phyloP scores from a whole-genome alignment of 2,113 vertebrate genomes.

The Mustela lutreola region DNA sequence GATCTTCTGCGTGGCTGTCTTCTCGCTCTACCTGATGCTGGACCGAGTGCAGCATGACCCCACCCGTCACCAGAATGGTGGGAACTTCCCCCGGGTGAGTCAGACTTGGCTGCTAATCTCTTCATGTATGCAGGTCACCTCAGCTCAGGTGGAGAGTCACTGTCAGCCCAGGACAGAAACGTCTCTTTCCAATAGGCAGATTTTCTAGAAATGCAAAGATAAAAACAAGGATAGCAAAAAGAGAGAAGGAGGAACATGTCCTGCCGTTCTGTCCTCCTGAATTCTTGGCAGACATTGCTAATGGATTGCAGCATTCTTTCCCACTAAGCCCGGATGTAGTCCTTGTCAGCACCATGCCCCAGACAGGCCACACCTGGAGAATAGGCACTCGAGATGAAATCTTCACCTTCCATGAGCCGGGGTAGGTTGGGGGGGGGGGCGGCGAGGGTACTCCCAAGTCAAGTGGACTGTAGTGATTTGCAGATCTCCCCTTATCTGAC shows the following conservation, averaged over 20 bases:
- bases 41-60: conserved; percentile 98
- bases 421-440: too few species aligned
- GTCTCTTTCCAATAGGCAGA: not conserved
- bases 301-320: not conserved
- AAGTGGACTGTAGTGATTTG: not conserved
- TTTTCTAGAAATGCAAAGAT: not conserved
- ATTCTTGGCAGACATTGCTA: not conserved
- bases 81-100: conserved; percentile 97
- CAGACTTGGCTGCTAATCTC: not conserved
- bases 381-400: not conserved
- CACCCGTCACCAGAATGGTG: conserved; percentile 92
- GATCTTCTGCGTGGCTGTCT: conserved; percentile 99
- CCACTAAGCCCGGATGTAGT: not conserved
- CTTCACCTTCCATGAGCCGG: not conserved
- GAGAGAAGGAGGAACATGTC: too few species aligned
- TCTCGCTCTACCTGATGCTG: conserved; percentile 99
- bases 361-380: not conserved
- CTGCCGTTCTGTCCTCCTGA: not conserved
- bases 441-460: not conserved
- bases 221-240: not conserved
- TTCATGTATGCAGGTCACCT: not conserved
- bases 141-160: not conserved
- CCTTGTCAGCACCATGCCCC: not conserved
- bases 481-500: not conserved
- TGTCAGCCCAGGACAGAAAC: not conserved